Evolutionary conservation across 2,797 vertebrate genomes (phyloP).

Genomic region (Acanthis flammea): DNA sequence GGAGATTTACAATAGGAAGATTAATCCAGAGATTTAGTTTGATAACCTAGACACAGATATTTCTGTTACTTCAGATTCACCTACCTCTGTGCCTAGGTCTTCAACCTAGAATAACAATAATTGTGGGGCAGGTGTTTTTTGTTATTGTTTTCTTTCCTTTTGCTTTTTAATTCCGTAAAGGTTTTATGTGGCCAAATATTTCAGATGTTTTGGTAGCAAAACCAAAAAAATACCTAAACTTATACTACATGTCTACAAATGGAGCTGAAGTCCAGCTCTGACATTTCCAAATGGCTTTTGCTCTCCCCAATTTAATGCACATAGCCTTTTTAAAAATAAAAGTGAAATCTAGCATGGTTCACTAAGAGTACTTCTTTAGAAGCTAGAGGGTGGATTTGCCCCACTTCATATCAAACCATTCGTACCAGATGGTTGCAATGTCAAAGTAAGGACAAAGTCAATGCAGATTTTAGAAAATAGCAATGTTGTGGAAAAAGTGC

Average conservation of each 20-base stretch:
- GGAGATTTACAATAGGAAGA: not conserved
- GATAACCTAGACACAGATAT: not conserved
- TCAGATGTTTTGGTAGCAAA: not conserved
- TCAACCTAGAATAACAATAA: not conserved
- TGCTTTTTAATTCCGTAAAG: not conserved
- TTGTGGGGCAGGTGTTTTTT: fast-evolving
- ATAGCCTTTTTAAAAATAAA: not conserved
- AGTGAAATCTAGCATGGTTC: not conserved
- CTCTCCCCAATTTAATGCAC: not conserved
- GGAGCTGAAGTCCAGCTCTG: not conserved
- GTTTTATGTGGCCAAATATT: not conserved
- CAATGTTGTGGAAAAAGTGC: slow-evolving; percentile 54
- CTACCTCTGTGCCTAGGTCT: not conserved
- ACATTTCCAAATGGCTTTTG: not conserved
- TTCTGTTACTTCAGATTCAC: not conserved
- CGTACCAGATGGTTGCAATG: slow-evolving; percentile 61
- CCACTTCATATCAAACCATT: slow-evolving; percentile 40
- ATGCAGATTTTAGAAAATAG: slow-evolving; percentile 46
- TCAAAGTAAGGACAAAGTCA: slow-evolving; percentile 60
- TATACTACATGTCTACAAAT: not conserved
- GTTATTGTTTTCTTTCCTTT: not conserved
- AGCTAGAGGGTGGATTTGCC: slow-evolving; percentile 54
- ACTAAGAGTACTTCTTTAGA: slow-evolving; percentile 14
- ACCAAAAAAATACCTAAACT: not conserved
- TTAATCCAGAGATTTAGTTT: not conserved